Base-by-base conservation (phyloP, 2,888 invertebrate genomes). In the Ennomos fuscantarius region DNA sequence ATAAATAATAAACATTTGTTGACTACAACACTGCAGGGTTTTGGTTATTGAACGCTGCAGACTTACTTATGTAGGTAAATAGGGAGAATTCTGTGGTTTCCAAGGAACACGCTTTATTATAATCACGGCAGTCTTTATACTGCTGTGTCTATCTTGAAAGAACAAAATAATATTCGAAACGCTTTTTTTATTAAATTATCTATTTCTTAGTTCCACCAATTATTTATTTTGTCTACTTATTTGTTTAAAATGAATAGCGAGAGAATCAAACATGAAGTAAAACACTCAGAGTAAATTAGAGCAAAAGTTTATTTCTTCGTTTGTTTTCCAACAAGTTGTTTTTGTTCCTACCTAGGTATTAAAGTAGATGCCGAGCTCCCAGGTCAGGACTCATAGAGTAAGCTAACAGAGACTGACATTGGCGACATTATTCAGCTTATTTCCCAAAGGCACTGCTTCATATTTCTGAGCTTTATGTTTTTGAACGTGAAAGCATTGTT, bases 401-500 rank as follows among this genome's bases (percentile, higher is more conserved):
- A 48, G 48, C 57, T 48, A 53, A 63, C 66, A 60, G 63, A 57
- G 62, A 61, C 65, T 64, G 70, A 63, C 69, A 66, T 54, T 55
- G 58, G 63, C 49, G 73, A 77, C 76, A 79, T 79, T 81, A 82
- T 81, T 76, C 74, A 74, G 78, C 71, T 79, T 82, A 82, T 82
- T 82, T 81, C 78, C 79, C 81, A 72, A 55, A 65, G 74, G 78
- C 57, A 70, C 57, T 61, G 65, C 68, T 66, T 72, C 73, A 78
- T 79, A 76, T 78, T 76, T 72, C 74, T 61, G 67, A 67, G 71
- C 69, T 68, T 51, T 72, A 67, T 35, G 44, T 44, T 31, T 67
- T 62, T 68, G 68, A 71, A 70, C 70, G 70, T 70, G 73, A 74
- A 72, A 72, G 71, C 72, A 70, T 75, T 76, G 78, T 78, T 74